Base-by-base conservation (phyloP, 2,113 vertebrate species). In the Otocyon megalotis region DNA sequence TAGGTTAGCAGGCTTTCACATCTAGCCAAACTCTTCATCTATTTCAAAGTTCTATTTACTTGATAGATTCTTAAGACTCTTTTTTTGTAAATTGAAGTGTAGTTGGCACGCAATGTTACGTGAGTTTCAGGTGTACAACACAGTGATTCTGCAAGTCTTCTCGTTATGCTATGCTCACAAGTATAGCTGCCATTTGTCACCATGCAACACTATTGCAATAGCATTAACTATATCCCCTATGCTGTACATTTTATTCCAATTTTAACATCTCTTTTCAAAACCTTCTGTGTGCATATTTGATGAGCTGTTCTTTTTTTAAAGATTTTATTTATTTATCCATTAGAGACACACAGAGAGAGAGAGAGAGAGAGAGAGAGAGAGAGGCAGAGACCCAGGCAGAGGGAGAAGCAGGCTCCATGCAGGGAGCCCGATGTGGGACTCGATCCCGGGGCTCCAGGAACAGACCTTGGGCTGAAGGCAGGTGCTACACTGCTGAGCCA, bases 261-360 rank as follows among this genome's bases (percentile, higher is more conserved):
- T 89, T 89, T 90, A 83, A n/a, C 26, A 89, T 69, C 0, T 95
- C 54, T 62, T 95, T 67, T 63, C 48, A 53, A 88, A 79, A 79
- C 26, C 43, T 53, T 88, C 43, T 48, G 30, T 54, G 50, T 93
- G 14, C 8, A 86, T 77, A 16, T 67, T 79, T 89, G 12, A 80
- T 76, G 4, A 81, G 54, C 10, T 93, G 26, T 72, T 86, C 26
- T 28, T 62, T 43, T 43, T 43, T 43, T 43, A 43, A 43, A 6
- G 43, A 43, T 43, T 43, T 43, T 43, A 43, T 43, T 43, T 43
- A 43, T 43, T 43, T 43, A 43, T 43, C 43, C 43, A 43, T 6
- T 43, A 43, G 43, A 43, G 43, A 43, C 43, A 43, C 43, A 43
- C 5, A 43, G 43, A 43, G 43, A 43, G 43, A 43, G 43, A 43